Conservation (phyloP, 2,113 vertebrate species). For the Gadus macrocephalus region DNA sequence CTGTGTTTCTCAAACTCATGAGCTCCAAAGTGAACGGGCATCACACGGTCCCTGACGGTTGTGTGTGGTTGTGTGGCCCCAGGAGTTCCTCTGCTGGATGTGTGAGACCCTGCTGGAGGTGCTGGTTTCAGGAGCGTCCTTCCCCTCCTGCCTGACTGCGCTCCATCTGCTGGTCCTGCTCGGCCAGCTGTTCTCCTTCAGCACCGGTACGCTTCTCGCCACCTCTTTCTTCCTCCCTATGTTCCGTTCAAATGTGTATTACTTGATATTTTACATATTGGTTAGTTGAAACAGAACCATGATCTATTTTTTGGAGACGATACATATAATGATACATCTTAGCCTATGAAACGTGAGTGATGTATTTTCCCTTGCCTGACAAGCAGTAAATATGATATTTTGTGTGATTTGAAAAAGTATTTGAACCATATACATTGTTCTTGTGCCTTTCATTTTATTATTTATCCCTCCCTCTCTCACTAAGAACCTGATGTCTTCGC, state of each 20-base stretch:
- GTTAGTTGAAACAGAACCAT: too few relatives aligned
- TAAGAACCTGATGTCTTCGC: conserved; percentile 70
- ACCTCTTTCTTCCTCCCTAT: conserved; percentile 5
- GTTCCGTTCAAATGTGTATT: not conserved
- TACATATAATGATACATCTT: too few relatives aligned
- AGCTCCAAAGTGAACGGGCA: not conserved
- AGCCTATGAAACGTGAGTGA: too few relatives aligned
- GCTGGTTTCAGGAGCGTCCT: conserved; percentile 86
- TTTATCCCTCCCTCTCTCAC: not conserved
- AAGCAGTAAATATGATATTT: too few relatives aligned
- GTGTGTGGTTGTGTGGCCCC: conserved; percentile 18
- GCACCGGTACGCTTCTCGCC: conserved; percentile 50
- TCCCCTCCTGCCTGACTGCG: conserved; percentile 83
- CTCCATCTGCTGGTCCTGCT: conserved; percentile 83
- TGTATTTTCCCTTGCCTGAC: too few relatives aligned
- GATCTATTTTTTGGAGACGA: too few relatives aligned
- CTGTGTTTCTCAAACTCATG: not conserved
- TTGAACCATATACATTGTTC: too few relatives aligned
- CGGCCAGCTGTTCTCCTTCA: conserved; percentile 79
- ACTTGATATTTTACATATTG: not conserved
- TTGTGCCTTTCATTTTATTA: not conserved
- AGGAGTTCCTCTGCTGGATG: conserved; percentile 86
- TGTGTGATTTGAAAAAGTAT: too few relatives aligned
- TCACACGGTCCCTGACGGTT: not conserved
- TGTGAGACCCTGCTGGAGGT: conserved; percentile 81